Evolutionary conservation across 2,888 invertebrate species (phyloP), one percentile per base, ranked within the genome.

Genomic region (Drosophila emarginata): DNA sequence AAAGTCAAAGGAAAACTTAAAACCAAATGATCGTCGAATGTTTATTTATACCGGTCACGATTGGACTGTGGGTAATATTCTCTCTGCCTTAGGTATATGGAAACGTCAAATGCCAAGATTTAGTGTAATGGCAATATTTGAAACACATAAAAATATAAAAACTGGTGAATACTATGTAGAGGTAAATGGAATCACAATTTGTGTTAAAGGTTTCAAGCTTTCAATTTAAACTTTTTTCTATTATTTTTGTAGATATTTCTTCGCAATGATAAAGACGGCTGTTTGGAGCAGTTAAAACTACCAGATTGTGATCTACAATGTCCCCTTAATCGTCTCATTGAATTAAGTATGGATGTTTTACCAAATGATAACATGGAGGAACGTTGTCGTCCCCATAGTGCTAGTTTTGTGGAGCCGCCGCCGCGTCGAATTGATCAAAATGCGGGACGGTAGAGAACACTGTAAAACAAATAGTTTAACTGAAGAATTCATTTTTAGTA

Each of bases 31-130:
- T 14, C 91, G 93, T 5, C 94, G 94, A 89, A 92, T 95, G 79
- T 94, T 92, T 77, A 92, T 95, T 67, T 96, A 95, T 83, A 93
- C 94, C 0, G 95, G 95, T 0, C 96, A 96, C 85, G 96, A 96
- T 89, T 94, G 95, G n/a, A 95, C 96, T 0, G 92, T 96, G 12
- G 93, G 94, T 0, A 94, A 95, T 76, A 90, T 96, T 56, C 90
- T 96, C 58, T 92, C 93, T 21, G 93, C 95, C 0, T 89, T 96
- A 51, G 93, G 93, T 12, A 92, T 95, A 4, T 96, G 94, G 94
- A 93, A 95, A 72, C 91, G 92, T 4, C 94, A 95, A 85, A 88
- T 94, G 78, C 96, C 96, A 0, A 93, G 92, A 14, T 96, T 95
- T 79, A 94, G 93, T 7, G 93, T 94, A 18, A 93, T 94, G 89